Percentiles rank a stretch among this genome's conserved stretches.
These are phyloP conservation scores for Rhea americana DNA, from an alignment of 2,113 vertebrate genomes.

Conservation along the genomic window DNA sequence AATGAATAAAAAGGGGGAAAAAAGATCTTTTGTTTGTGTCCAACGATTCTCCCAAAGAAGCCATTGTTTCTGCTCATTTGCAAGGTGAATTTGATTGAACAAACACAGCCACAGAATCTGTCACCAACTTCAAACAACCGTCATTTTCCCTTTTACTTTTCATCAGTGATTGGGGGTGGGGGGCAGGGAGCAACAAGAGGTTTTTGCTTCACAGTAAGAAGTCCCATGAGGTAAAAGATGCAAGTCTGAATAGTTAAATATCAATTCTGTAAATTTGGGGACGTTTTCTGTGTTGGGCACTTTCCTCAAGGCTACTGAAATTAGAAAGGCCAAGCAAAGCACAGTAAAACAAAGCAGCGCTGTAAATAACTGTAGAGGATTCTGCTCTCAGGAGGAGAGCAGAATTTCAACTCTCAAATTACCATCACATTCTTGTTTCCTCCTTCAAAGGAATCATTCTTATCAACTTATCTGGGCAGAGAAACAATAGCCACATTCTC, in stretches of 20 bases:
- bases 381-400: background rate
- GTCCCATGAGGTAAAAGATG: background rate
- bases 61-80: background rate
- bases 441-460: conserved; percentile 23
- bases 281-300: background rate
- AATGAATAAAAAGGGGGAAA: background rate
- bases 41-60: background rate
- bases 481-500: conserved; percentile 45
- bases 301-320: background rate
- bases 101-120: background rate
- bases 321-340: background rate
- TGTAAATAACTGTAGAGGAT: background rate
- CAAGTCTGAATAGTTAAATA: background rate
- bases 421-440: background rate
- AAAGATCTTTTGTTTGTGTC: background rate
- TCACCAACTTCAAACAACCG: background rate
- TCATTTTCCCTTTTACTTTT: background rate
- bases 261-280: background rate
- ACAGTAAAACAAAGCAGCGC: background rate
- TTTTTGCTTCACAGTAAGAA: background rate
- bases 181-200: background rate
- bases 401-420: background rate
- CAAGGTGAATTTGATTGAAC: background rate
- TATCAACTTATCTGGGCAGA: conserved; percentile 24
- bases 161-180: background rate